Evolutionary conservation across 2,888 invertebrate genomes (phyloP), one percentile per base, ranked within the genome.

Genomic region (Monoplex corrugatus): DNA sequence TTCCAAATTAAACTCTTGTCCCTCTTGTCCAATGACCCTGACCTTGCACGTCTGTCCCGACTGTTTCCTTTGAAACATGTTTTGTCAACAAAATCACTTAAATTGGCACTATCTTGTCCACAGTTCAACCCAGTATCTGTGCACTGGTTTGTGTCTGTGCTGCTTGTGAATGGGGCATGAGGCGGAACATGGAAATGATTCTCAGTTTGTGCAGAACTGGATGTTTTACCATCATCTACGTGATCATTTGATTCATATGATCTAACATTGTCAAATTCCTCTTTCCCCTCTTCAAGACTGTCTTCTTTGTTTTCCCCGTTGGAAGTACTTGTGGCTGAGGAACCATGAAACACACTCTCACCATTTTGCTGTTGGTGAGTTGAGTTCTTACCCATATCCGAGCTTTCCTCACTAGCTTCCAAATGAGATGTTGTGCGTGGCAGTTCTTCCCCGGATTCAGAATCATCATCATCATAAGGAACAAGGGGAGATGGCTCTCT

Each of bases 401-500:
- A 8, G 23, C 82, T 32, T 44, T 68, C 43, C 23, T 43, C 83
- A 83, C 68, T 23, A 19, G 32, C 0, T 40, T 78, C 35, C 44
- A 28, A 19, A 10, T 72, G 43, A 8, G 23, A 8, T 6, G 40
- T 28, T 38, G 35, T 44, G 23, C 35, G 63, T 57, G 87, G 43
- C 32, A 86, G 84, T 86, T 91, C 90, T 10, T 83, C 91, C 57
- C 94, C 94, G n/a, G 94, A 94, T n/a, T 94, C 94, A n/a, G 95
- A 95, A 89, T 96, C 95, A 90, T 94, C 94, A 90, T 94, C 94
- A 19, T 94, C 93, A 91, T 96, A 96, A 45, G 96, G 96, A 89
- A 96, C 96, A 68, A 96, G 91, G 78, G 92, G 90, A 13, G 91
- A 90, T 75, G 78, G 89, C n/a, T 90, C 78, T 28, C 43, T 23